phyloP scores from a whole-genome alignment of 2,797 vertebrate species.

The Okamejei kenojei region DNA sequence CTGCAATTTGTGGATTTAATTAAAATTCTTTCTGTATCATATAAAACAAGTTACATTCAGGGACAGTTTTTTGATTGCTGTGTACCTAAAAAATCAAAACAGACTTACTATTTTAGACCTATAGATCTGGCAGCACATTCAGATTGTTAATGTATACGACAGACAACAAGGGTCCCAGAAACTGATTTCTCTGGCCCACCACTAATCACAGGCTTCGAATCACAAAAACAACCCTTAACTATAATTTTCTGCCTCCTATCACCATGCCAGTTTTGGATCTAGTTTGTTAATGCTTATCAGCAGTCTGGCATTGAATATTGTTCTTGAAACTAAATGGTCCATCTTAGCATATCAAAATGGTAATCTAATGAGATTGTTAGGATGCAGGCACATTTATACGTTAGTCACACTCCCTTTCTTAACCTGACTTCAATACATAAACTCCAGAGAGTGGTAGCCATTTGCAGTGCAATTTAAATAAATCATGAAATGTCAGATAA shows the following conservation, averaged over 20 bases:
- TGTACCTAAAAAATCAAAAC: no score
- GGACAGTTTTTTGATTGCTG: no score
- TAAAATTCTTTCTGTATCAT: not conserved
- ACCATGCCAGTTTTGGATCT: not conserved
- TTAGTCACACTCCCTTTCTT: not conserved
- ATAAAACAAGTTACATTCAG: not conserved
- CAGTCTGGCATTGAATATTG: no score
- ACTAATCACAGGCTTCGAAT: no score
- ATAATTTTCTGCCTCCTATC: no score
- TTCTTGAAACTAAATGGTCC: not conserved
- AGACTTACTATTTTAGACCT: no score
- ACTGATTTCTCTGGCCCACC: no score
- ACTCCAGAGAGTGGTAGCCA: no score
- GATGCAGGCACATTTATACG: not conserved
- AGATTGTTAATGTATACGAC: no score
- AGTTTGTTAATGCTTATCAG: not conserved
- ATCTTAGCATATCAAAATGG: not conserved
- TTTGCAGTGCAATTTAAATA: not conserved
- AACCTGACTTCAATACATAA: not conserved
- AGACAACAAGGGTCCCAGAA: no score
- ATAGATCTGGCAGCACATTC: no score
- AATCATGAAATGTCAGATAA: not conserved
- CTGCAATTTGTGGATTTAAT: not conserved
- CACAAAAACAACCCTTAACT: no score
- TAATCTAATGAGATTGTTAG: not conserved